phyloP scores from a whole-genome alignment of 2,797 vertebrate species.

The Melanotaenia nigrans region DNA sequence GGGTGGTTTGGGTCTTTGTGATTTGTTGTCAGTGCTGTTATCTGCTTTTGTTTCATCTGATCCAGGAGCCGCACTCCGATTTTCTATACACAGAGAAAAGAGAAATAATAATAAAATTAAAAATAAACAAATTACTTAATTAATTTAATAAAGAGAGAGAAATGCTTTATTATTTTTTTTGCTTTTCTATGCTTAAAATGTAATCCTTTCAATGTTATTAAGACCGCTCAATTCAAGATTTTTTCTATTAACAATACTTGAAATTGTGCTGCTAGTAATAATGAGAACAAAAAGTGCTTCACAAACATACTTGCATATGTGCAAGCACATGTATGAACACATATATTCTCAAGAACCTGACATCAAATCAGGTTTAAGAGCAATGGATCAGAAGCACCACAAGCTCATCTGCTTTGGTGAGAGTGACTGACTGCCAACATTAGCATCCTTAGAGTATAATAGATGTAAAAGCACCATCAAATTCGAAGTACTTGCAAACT shows the following conservation, averaged over 20 bases:
- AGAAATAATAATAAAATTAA: too few species aligned
- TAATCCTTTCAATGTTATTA: background rate
- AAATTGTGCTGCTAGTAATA: background rate
- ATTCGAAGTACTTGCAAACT: too few species aligned
- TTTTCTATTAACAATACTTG: background rate
- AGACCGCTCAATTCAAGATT: background rate
- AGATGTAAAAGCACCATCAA: too few species aligned
- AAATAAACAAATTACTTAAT: too few species aligned
- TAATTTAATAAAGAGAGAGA: background rate
- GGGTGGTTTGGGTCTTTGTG: slow-evolving; percentile 78
- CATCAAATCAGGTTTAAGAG: background rate
- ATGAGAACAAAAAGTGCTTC: background rate
- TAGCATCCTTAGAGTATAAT: too few species aligned
- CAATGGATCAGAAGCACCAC: background rate
- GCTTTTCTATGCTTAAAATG: background rate
- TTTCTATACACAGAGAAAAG: slow-evolving; percentile 64
- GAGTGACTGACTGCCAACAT: too few species aligned
- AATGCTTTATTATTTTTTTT: background rate
- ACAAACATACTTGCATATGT: background rate
- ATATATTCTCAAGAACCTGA: background rate
- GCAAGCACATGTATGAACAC: background rate
- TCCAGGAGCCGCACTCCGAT: slow-evolving; percentile 43
- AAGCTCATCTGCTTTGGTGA: too few species aligned
- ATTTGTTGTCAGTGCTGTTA: slow-evolving; percentile 58
- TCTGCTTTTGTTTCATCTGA: slow-evolving; percentile 64